Conservation (phyloP, 1,140 invertebrate species). For the Homarus americanus region DNA sequence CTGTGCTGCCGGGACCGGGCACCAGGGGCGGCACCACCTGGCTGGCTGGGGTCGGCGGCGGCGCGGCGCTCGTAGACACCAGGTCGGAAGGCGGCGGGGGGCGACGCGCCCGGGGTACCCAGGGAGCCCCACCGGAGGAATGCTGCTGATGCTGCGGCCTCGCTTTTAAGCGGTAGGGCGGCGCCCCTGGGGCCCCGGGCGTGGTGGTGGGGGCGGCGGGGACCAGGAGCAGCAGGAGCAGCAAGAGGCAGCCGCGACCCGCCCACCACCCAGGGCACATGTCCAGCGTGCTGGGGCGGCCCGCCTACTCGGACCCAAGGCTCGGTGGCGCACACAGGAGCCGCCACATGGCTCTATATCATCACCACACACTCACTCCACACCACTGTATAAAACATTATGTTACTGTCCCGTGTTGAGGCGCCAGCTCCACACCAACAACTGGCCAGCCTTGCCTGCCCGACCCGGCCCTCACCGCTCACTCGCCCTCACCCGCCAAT, state of each 20-base stretch:
- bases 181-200: constrained; percentile 59
- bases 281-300: constrained; percentile 61
- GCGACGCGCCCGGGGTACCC: constrained; percentile 50
- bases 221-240: constrained; percentile 55
- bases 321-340: constrained; percentile 56
- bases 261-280: constrained; percentile 71
- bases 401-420: constrained; percentile 51
- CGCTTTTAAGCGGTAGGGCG: constrained; percentile 35
- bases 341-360: constrained; percentile 65
- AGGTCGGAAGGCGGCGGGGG: constrained; percentile 10
- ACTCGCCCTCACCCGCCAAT: constrained; percentile 42
- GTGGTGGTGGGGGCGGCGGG: constrained; percentile 43
- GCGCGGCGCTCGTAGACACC: neutral
- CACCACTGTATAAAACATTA: constrained; percentile 44
- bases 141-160: constrained; percentile 47
- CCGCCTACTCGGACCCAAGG: constrained; percentile 63
- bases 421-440: constrained; percentile 53
- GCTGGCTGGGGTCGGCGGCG: neutral
- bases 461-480: constrained; percentile 22
- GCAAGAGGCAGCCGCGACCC: constrained; percentile 69
- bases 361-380: constrained; percentile 48
- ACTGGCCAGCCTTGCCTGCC: constrained; percentile 42
- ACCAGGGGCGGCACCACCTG: constrained; percentile 25
- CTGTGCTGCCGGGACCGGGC: constrained; percentile 27
- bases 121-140: constrained; percentile 43